These are phyloP conservation scores for Spinibarbus caldwelli DNA, from an alignment of 2,797 vertebrate genomes.

Conservation along the genomic window DNA sequence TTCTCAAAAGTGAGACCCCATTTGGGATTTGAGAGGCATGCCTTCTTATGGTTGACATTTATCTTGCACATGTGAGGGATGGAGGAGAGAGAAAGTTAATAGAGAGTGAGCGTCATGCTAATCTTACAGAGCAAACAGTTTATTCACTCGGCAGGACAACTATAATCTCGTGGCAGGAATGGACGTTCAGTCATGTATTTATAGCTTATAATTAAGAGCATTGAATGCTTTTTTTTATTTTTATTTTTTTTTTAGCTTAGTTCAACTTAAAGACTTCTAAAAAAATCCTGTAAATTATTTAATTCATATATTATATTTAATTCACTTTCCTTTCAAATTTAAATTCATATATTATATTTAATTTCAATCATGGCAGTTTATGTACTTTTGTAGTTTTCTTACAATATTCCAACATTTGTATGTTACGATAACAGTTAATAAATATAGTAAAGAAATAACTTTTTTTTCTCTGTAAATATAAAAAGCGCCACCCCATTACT, in stretches of 20 bases:
- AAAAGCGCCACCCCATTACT: background rate
- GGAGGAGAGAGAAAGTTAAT: conserved; percentile 69
- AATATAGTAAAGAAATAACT: background rate
- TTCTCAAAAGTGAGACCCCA: conserved; percentile 62
- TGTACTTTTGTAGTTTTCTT: background rate
- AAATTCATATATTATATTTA: background rate
- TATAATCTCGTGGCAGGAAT: conserved; percentile 39
- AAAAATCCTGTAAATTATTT: background rate
- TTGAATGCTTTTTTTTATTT: conserved; percentile 1
- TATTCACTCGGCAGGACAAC: conserved; percentile 41
- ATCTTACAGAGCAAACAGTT: conserved; percentile 64
- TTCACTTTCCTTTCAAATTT: too few species aligned
- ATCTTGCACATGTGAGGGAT: conserved; percentile 73
- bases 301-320: background rate
- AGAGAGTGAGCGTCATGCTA: conserved; percentile 74
- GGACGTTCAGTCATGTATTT: background rate
- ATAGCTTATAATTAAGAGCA: conserved; percentile 28
- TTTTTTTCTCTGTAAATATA: background rate
- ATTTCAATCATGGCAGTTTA: background rate
- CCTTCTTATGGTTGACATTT: conserved; percentile 77
- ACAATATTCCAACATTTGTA: background rate
- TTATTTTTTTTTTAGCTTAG: background rate
- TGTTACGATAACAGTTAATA: background rate
- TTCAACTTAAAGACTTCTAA: background rate
- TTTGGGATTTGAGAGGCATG: conserved; percentile 66